A percentile compares a stretch with the other conserved stretches of the same genome.
phyloP scores from a whole-genome alignment of 2,113 vertebrate species.

The Hystrix cristata region DNA sequence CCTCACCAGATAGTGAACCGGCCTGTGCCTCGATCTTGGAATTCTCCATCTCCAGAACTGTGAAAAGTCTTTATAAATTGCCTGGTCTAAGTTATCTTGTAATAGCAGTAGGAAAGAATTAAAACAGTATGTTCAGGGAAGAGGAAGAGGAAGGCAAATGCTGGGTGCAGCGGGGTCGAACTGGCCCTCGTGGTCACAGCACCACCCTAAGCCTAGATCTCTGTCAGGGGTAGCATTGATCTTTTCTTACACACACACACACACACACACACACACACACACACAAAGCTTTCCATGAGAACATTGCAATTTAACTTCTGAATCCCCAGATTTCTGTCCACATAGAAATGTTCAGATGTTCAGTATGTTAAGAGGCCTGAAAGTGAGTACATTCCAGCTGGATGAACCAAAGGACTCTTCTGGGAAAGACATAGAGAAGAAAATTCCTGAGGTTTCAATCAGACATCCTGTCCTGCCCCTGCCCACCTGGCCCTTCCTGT shows the following conservation, averaged over 20 bases:
- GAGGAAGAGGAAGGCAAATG: not conserved
- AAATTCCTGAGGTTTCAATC: not conserved
- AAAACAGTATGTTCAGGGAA: not conserved
- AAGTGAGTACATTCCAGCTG: not conserved
- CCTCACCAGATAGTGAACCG: not conserved
- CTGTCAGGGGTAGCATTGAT: fast-evolving
- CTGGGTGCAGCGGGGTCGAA: not conserved
- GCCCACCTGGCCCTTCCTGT: fast-evolving
- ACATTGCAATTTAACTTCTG: not conserved
- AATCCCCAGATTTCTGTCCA: not conserved
- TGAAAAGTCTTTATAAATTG: not conserved
- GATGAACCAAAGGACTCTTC: not conserved
- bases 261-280: too few species aligned
- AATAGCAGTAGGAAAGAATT: not conserved
- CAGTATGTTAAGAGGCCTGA: not conserved
- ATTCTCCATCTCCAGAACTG: not conserved
- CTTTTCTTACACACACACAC: not conserved
- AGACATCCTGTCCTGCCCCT: not conserved
- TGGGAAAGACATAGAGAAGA: constrained; percentile 21
- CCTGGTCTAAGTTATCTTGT: not conserved
- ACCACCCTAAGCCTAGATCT: not conserved
- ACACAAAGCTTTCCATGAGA: not conserved
- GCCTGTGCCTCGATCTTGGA: not conserved
- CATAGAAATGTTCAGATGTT: not conserved
- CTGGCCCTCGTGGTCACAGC: not conserved